Evolutionary conservation across 2,888 invertebrate species (phyloP).

Genomic region (Pachymerium ferrugineum): DNA sequence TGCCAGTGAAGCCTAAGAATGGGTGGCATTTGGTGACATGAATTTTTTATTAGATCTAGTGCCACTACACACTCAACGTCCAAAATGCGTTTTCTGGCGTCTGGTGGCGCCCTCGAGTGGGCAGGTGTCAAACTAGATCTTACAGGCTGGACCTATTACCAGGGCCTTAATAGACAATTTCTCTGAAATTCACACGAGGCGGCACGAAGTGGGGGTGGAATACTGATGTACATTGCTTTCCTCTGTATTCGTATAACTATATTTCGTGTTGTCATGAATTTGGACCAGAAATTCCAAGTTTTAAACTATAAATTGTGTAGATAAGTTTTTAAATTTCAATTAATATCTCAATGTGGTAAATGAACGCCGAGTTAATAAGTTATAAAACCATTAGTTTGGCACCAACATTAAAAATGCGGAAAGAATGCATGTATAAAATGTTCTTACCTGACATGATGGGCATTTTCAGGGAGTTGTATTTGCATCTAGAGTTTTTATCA

Average conservation of each 20-base stretch:
- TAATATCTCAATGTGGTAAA: no score
- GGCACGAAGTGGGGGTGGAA: no score
- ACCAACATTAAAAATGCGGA: no score
- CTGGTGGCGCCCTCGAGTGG: constrained; percentile 2
- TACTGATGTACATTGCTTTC: neutral
- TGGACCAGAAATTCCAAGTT: no score
- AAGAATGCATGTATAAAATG: no score
- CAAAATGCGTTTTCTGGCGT: neutral
- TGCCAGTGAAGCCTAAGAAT: neutral
- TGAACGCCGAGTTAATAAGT: no score
- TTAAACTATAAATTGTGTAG: no score
- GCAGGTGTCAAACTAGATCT: neutral
- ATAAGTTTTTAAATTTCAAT: no score
- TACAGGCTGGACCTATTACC: neutral
- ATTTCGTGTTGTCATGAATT: neutral
- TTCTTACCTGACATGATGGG: no score
- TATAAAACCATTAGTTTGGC: no score
- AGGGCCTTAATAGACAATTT: neutral
- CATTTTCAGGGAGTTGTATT: no score
- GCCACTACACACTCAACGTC: neutral
- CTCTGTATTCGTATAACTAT: neutral
- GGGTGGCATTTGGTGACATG: constrained; percentile 4
- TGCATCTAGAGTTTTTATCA: no score
- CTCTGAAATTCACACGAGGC: neutral
- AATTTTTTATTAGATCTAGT: neutral